Conservation (phyloP, 2,113 vertebrate genomes). For the Jaculus jaculus region DNA sequence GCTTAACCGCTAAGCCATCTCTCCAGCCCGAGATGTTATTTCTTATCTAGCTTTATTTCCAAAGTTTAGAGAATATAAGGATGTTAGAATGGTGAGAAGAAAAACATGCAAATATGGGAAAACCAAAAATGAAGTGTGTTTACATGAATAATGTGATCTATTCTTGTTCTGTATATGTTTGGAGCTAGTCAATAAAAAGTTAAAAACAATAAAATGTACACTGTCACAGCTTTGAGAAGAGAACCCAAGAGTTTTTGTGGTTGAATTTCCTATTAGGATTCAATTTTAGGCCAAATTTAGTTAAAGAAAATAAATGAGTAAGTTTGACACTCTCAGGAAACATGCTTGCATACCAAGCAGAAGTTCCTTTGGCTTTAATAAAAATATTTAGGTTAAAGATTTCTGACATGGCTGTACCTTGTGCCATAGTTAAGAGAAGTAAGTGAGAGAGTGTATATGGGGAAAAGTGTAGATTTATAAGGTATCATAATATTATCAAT, state of each 20-base stretch:
- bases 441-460: neutral
- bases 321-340: neutral
- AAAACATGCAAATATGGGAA: neutral
- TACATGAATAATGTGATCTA: too few relatives aligned
- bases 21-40: too few relatives aligned
- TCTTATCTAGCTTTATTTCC: slow-evolving; percentile 17
- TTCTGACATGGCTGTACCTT: neutral
- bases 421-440: neutral
- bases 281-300: neutral
- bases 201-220: neutral
- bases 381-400: neutral
- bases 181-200: too few relatives aligned
- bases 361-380: neutral
- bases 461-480: neutral
- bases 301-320: neutral
- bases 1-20: too few relatives aligned
- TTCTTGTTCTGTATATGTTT: too few relatives aligned
- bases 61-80: neutral
- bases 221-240: neutral
- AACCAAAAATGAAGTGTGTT: neutral
- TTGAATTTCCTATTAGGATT: neutral
- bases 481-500: neutral
- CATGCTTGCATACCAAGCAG: neutral
- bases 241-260: neutral
- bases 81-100: neutral